Conservation (phyloP, 23 tunicate species). For the Corella eumyota region DNA sequence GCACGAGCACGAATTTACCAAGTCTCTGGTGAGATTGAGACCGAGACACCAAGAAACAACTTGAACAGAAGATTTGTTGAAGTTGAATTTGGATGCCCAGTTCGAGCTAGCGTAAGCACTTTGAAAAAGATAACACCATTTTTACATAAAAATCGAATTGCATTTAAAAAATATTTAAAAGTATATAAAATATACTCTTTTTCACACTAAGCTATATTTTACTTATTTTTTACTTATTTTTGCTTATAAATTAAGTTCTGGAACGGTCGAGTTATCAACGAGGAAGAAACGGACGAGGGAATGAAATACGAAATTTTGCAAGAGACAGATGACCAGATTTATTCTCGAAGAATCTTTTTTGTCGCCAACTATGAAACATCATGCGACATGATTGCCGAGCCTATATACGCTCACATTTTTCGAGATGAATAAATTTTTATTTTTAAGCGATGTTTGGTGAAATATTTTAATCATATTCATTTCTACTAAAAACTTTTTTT, state of each 20-base stretch:
- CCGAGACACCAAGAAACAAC: conserved; percentile 6
- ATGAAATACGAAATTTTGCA: conserved; percentile 26
- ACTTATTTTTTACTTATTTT: background rate
- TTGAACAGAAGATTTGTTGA: conserved; percentile 11
- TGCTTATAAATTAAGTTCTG: conserved; percentile 26
- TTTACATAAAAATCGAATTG: too few species aligned
- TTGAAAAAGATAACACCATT: background rate
- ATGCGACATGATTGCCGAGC: conserved; percentile 12
- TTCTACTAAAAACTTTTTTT: background rate
- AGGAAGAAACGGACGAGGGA: background rate
- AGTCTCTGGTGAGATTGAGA: conserved; percentile 29
- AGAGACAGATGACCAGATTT: conserved; percentile 12
- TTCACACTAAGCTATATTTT: background rate
- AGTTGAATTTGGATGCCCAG: conserved; percentile 37
- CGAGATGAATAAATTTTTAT: conserved; percentile 14
- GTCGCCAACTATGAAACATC: conserved; percentile 12
- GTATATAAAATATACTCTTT: too few species aligned
- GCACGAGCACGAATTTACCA: conserved; percentile 23
- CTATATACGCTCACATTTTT: conserved; percentile 11
- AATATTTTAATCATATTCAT: background rate
- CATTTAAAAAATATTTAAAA: too few species aligned
- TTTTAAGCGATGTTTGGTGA: background rate
- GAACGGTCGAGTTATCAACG: conserved; percentile 27
- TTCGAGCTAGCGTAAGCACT: conserved; percentile 42
- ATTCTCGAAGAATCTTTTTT: conserved; percentile 17